Base-by-base conservation (phyloP, 2,888 invertebrate genomes). In the Xestia xanthographa region DNA sequence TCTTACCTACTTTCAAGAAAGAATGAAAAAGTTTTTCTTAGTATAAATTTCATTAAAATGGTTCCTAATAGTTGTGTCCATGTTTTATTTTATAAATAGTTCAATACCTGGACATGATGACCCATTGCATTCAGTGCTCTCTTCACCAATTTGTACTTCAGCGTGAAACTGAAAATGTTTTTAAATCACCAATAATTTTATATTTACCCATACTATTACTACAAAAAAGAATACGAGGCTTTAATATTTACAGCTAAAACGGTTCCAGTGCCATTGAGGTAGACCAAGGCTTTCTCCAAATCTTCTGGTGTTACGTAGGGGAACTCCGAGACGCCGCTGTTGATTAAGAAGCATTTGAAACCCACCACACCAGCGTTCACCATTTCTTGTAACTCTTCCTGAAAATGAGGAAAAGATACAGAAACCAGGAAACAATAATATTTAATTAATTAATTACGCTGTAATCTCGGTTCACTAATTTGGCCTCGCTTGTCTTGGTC, bases 291-390 rank as follows among this genome's bases (percentile, higher is more conserved):
- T 65, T 92, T 91, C 68, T 97, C 95, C 66, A 98, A 94, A 77
- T 98, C 97, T 0, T 94, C 87, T 74, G 94, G 93, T n/a, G 93
- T 94, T 1, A 98, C 97, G 80, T 97, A 95, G 0, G 97, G 97
- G 89, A 98, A 98, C 90, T 98, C 98, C 0, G 97, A 96, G 1
- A 97, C 96, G 5, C 98, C 97, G 76, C 97, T 97, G 63, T 97
- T 97, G 81, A 97, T 97, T 65, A 98, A 92, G 82, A 97, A 98
- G 87, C 98, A 98, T 92, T 98, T 98, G 85, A 98, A 97, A 11
- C 98, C 98, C 50, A 98, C 97, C 0, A 98, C 98, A 17, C 98
- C 98, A 43, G 97, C 97, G 4, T 95, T 90, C 2, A 97, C 93
- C 90, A 98, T 92, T 14, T 95, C 92, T 67, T 93, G 91, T 68